phyloP scores from a whole-genome alignment of 1,140 invertebrate species.

The Myzus persicae region DNA sequence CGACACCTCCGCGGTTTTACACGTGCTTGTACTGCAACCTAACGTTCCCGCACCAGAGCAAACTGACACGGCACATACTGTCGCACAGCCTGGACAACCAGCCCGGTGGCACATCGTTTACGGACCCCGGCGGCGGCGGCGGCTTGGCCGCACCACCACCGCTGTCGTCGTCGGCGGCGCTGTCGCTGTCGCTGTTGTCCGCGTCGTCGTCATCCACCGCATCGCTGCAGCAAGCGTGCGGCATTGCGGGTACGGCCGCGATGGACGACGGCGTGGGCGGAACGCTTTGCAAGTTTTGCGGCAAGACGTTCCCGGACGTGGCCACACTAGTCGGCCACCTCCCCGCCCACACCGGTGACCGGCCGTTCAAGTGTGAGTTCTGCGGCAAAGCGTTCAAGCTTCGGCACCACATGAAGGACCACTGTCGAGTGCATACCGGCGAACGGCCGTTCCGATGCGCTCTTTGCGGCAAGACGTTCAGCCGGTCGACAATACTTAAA shows the following conservation, averaged over 20 bases:
- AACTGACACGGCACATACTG: conserved; percentile 85
- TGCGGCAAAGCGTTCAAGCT: conserved; percentile 90
- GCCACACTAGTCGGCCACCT: conserved; percentile 83
- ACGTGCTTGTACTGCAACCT: conserved; percentile 86
- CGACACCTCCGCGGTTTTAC: conserved; percentile 64
- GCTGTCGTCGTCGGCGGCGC: conserved; percentile 67
- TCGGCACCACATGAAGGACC: conserved; percentile 91
- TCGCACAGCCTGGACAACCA: conserved; percentile 85
- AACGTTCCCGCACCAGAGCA: conserved; percentile 86
- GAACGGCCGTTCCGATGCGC: conserved; percentile 88
- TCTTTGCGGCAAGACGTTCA: conserved; percentile 89
- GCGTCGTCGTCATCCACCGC: conserved; percentile 66
- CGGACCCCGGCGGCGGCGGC: conserved; percentile 61
- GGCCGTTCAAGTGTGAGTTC: conserved; percentile 90
- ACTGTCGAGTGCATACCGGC: conserved; percentile 88
- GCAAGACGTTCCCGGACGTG: conserved; percentile 87
- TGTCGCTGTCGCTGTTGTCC: conserved; percentile 66
- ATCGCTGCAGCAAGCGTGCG: conserved; percentile 64
- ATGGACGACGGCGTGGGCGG: conserved; percentile 67
- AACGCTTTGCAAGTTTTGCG: conserved; percentile 89
- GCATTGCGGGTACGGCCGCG: conserved; percentile 66
- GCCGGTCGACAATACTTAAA: conserved; percentile 86
- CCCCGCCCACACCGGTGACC: conserved; percentile 86
- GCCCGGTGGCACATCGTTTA: conserved; percentile 62
- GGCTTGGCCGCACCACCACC: conserved; percentile 74